Evolutionary conservation across 64 coral and sea anemone species (phyloP), one percentile per base, ranked within the genome.

Genomic region (Porites australiensis): DNA sequence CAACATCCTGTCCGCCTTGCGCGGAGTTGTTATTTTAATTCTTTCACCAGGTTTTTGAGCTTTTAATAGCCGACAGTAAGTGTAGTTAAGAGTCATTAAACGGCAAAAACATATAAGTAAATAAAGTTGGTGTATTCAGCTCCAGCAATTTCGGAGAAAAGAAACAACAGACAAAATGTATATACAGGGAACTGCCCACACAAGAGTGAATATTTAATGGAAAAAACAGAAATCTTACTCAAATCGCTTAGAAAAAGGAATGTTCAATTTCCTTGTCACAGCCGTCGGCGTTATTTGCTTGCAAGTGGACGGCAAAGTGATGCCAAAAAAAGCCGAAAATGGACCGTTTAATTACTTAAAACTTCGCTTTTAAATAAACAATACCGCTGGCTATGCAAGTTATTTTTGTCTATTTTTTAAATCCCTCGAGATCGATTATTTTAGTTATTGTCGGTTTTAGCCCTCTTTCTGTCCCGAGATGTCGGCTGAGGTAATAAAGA

Each of bases 171-270:
- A 21, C 52, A 55, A 69, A 54, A 49, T 57, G 19, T 47, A n/a
- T 58, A 51, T 21, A n/a, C 12, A 12, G 2, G n/a, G 51, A 79
- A 58, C 74, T 87, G 59, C 90, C 72, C 82, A 60, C 90, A 93
- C 59, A 87, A 59, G 60, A 22, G 51, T 8, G 8, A 13, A 70
- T 70, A 54, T 55, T n/a, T 79, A 61, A 78, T 93, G 50, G 5
- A 62, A 27, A 93, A 93, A 93, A 87, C 82, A 93, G 74, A 87
- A 19, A 48, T 46, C 45, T 75, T 61, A 7, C n/a, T 8, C 5
- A 43, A 50, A 37, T 8, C 12, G 19, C 37, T 53, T 23, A 8
- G 50, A 48, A n/a, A 44, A 70, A 37, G 61, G 12, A 5, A 20
- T 13, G 20, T 49, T 61, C 44, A 13, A 60, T 1, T 11, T 58